A percentile compares a stretch with the other conserved stretches of the same genome.
These are phyloP conservation scores for Acronicta leporina DNA, from an alignment of 2,888 invertebrate species.

Conservation along the genomic window DNA sequence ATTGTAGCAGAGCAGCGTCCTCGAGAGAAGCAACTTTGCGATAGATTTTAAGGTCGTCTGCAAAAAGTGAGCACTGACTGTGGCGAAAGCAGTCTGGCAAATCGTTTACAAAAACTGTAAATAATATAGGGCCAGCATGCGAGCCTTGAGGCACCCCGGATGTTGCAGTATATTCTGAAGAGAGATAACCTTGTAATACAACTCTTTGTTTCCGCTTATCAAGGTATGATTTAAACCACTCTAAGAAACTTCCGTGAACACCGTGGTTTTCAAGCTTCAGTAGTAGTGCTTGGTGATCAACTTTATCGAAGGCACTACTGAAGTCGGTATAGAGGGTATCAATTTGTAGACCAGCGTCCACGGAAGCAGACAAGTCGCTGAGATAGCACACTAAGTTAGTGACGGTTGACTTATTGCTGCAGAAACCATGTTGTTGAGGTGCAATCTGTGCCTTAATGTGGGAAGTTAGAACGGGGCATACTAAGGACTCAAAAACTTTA, in stretches of 20 bases:
- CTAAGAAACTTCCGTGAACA: not conserved
- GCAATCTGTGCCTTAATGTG: too few relatives aligned
- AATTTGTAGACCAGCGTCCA: not conserved
- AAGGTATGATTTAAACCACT: not conserved
- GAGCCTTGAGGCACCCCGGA: not conserved
- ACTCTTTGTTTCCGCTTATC: not conserved
- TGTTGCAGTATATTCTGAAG: not conserved
- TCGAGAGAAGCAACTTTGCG: not conserved
- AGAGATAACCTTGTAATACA: not conserved
- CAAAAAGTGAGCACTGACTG: not conserved
- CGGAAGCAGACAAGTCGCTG: too few relatives aligned
- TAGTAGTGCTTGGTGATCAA: not conserved
- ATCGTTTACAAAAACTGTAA: not conserved
- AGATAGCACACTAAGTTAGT: too few relatives aligned
- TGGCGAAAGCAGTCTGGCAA: not conserved
- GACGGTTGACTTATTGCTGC: too few relatives aligned
- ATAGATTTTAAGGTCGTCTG: not conserved
- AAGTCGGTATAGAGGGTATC: not conserved
- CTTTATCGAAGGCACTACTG: not conserved
- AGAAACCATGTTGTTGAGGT: too few relatives aligned
- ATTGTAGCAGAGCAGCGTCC: not conserved
- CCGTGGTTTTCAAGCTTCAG: not conserved
- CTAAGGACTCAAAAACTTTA: too few relatives aligned
- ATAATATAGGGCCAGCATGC: not conserved
- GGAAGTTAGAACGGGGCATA: too few relatives aligned